A percentile compares a stretch with the other conserved stretches of the same genome.
Conservation (phyloP, 2,888 invertebrate species). For the Trissoscelio sp. region DNA sequence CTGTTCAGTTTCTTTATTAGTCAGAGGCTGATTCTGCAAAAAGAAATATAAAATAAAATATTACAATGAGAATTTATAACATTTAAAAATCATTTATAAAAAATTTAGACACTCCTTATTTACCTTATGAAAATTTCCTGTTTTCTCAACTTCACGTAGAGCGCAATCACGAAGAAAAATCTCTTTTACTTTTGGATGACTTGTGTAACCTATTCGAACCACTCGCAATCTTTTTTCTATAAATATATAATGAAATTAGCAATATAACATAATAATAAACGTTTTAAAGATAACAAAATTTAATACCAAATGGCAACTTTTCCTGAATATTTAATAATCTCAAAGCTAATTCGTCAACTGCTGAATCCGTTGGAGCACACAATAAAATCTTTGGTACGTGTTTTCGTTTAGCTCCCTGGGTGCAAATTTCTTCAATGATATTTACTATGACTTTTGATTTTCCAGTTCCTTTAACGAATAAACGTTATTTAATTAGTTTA, state of each 20-base stretch:
- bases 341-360: slow-evolving; percentile 90
- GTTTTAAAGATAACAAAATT: neutral
- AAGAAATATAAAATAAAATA: too few relatives aligned
- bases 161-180: too few relatives aligned
- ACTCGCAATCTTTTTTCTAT: slow-evolving; percentile 85
- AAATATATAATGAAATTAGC: neutral
- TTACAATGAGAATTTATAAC: too few relatives aligned
- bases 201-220: slow-evolving; percentile 88
- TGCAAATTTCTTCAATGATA: slow-evolving; percentile 88
- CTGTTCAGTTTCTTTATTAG: too few relatives aligned
- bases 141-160: too few relatives aligned
- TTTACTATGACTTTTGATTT: slow-evolving; percentile 92
- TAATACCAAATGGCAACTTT: neutral
- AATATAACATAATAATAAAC: neutral
- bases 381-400: slow-evolving; percentile 87
- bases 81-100: too few relatives aligned
- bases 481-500: neutral
- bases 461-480: slow-evolving; percentile 88
- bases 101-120: too few relatives aligned
- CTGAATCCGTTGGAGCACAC: slow-evolving; percentile 94
- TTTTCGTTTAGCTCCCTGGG: slow-evolving; percentile 78
- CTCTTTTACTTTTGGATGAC: slow-evolving; percentile 85
- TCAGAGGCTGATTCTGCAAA: too few relatives aligned
- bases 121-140: too few relatives aligned
- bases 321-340: slow-evolving; percentile 83